phyloP scores from a whole-genome alignment of 1,140 invertebrate species.

The Drosophila repletoides region DNA sequence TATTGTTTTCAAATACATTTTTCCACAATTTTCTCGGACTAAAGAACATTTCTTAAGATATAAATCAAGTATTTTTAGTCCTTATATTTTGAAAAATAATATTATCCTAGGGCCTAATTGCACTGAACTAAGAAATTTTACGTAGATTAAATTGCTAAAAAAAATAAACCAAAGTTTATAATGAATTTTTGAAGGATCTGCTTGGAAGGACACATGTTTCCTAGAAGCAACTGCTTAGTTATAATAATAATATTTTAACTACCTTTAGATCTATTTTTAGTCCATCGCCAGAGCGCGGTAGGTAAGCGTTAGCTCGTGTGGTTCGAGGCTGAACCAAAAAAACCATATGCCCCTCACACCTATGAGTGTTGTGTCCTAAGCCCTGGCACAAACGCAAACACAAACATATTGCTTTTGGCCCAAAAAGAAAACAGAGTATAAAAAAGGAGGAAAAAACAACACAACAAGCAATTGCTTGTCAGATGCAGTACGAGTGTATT shows the following conservation, averaged over 20 bases:
- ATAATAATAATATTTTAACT: background rate
- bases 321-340: constrained; percentile 8
- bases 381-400: constrained; percentile 53
- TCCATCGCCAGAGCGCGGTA: constrained; percentile 11
- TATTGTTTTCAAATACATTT: too few species aligned
- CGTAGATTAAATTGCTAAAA: too few species aligned
- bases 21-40: too few species aligned
- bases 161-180: too few species aligned
- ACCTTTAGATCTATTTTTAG: background rate
- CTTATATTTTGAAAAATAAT: too few species aligned
- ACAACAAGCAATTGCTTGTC: constrained; percentile 24
- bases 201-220: too few species aligned
- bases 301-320: too few species aligned
- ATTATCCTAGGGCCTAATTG: too few species aligned
- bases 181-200: background rate
- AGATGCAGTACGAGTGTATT: constrained; percentile 1
- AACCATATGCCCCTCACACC: constrained; percentile 40
- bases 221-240: background rate
- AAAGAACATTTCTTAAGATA: too few species aligned
- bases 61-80: too few species aligned
- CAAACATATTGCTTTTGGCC: constrained; percentile 65
- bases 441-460: constrained; percentile 23
- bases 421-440: constrained; percentile 18
- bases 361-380: constrained; percentile 32
- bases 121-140: too few species aligned